Conservation (phyloP, 2,113 vertebrate species). For the Sitta europaea region DNA sequence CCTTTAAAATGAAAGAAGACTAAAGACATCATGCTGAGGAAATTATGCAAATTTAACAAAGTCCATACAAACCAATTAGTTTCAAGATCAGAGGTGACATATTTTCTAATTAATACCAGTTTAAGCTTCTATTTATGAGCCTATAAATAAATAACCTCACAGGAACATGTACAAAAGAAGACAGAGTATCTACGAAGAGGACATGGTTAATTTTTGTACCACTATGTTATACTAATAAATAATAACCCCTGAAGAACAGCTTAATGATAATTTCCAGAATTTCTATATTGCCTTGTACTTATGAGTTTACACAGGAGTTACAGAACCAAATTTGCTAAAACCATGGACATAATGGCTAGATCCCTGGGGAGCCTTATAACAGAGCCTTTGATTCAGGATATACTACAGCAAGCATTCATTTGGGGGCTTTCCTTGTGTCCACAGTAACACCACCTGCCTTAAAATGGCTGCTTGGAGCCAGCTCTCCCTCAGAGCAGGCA, state of each 20-base stretch:
- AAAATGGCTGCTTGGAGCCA: constrained; percentile 22
- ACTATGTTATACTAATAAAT: background rate
- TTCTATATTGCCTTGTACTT: background rate
- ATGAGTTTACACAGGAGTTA: background rate
- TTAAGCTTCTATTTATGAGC: constrained; percentile 15
- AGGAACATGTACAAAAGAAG: background rate
- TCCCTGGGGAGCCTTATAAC: constrained; percentile 1
- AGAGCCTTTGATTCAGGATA: constrained; percentile 13
- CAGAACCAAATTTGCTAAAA: background rate
- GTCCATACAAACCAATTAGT: constrained; percentile 12
- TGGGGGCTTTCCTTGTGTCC: constrained; percentile 4
- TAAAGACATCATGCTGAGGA: background rate
- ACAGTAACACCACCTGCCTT: constrained; percentile 51
- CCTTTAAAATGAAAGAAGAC: background rate
- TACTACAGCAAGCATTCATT: background rate
- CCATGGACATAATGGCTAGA: background rate
- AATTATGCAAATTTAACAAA: constrained; percentile 17
- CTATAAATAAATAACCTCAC: constrained; percentile 16
- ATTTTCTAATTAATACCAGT: constrained; percentile 28
- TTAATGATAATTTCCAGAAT: background rate
- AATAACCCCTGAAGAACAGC: background rate
- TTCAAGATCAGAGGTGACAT: constrained; percentile 36
- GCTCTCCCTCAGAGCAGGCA: background rate
- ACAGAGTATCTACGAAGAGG: background rate
- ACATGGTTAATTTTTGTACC: background rate